Conservation (phyloP, 2,113 vertebrate genomes). For the Grus americana region DNA sequence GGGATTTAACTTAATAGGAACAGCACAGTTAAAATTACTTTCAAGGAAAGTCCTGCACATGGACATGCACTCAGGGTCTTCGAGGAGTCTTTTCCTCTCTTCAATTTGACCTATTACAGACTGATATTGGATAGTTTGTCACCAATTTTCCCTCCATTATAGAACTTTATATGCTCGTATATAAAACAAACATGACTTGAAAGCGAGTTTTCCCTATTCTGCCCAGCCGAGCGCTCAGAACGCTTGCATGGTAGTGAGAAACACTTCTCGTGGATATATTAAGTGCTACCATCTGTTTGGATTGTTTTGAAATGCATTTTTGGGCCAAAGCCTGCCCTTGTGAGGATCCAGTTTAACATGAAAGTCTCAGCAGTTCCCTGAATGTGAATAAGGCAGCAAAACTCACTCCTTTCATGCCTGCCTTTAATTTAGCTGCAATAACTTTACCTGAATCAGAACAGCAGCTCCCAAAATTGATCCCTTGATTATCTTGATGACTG, state of each 20-base stretch:
- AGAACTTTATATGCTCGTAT: not conserved
- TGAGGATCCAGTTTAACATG: conserved; percentile 47
- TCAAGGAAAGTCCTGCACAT: not conserved
- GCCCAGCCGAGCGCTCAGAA: not conserved
- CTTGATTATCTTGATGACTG: not conserved
- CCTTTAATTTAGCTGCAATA: conserved; percentile 12
- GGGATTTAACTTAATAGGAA: not conserved
- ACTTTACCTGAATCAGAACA: not conserved
- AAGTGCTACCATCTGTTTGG: conserved; percentile 64
- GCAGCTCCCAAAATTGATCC: not conserved
- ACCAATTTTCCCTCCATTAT: not conserved
- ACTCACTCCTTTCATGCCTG: not conserved
- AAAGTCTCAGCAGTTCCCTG: conserved; percentile 19
- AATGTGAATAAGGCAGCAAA: conserved; percentile 28
- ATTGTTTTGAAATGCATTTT: conserved; percentile 62
- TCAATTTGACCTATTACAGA: not conserved
- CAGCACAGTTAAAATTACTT: not conserved
- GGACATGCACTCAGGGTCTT: not conserved
- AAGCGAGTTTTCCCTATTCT: not conserved
- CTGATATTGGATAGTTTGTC: not conserved
- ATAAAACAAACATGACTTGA: conserved; percentile 37
- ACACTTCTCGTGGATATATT: conserved; percentile 37
- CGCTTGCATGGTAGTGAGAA: not conserved
- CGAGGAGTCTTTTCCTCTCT: not conserved
- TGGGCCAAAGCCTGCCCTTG: conserved; percentile 53